Evolutionary conservation across 2,797 vertebrate genomes (phyloP).

Genomic region (Pantherophis alleghaniensis): DNA sequence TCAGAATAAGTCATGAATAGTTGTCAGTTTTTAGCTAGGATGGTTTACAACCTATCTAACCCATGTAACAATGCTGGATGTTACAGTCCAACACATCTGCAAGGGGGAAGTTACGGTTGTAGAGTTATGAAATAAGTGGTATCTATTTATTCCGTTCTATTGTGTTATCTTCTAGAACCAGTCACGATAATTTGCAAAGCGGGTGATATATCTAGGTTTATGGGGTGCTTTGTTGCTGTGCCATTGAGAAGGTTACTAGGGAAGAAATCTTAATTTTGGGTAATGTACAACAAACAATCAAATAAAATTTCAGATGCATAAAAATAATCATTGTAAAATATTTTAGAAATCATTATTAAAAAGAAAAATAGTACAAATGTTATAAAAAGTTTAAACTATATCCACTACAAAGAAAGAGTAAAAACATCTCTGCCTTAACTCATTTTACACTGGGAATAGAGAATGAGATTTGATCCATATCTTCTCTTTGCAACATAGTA

Average conservation of each 20-base stretch:
- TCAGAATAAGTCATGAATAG: neutral
- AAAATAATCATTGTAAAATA: neutral
- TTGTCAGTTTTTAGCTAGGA: neutral
- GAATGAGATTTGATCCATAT: neutral
- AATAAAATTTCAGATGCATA: neutral
- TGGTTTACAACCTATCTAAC: neutral
- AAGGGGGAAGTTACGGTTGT: neutral
- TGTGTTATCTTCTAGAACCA: neutral
- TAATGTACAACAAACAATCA: neutral
- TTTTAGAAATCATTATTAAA: neutral
- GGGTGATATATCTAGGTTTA: neutral
- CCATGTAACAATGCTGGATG: neutral
- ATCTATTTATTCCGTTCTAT: neutral
- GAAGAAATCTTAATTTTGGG: neutral
- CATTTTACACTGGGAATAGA: neutral
- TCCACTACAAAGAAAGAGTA: neutral
- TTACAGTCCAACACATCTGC: neutral
- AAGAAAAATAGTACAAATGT: neutral
- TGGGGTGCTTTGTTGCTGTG: neutral
- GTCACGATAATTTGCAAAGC: neutral
- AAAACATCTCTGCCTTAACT: neutral
- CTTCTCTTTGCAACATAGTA: conserved; percentile 59
- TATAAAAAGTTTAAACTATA: neutral
- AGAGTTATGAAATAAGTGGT: neutral
- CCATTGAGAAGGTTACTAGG: neutral